These are phyloP conservation scores for Palythoa grandis DNA, from an alignment of 92 coral and sea anemone genomes.

Conservation along the genomic window DNA sequence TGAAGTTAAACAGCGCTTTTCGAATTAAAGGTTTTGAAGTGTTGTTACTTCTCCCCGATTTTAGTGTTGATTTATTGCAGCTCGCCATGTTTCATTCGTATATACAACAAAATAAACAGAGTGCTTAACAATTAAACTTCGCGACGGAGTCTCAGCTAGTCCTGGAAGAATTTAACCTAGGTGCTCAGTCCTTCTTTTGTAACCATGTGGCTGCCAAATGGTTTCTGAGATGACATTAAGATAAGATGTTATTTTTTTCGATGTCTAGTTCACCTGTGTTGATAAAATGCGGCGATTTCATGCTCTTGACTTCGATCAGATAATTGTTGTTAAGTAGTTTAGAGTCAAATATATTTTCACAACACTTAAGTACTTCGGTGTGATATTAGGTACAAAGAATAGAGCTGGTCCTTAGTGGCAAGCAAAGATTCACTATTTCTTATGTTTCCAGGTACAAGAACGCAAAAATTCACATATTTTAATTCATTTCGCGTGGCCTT, in stretches of 20 bases:
- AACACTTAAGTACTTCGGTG: not conserved
- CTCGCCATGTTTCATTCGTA: conserved; percentile 13
- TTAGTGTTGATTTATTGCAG: not conserved
- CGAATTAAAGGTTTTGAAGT: conserved; percentile 44
- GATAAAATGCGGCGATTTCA: not conserved
- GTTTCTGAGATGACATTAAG: conserved; percentile 29
- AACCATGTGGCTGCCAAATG: conserved; percentile 32
- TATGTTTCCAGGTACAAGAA: not conserved
- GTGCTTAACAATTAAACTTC: not conserved
- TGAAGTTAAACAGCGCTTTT: conserved; percentile 38
- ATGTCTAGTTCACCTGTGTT: not conserved
- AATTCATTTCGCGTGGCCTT: not conserved
- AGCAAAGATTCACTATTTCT: not conserved
- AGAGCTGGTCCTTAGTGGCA: not conserved
- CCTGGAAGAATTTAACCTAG: not conserved
- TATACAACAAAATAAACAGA: not conserved
- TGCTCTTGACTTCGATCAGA: not conserved
- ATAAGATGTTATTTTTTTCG: not conserved
- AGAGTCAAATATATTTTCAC: not conserved
- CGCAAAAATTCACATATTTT: not conserved
- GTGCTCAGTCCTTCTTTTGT: not conserved
- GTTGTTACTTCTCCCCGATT: conserved; percentile 6
- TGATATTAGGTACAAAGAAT: not conserved
- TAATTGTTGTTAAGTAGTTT: not conserved
- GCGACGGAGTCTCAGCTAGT: not conserved